Evolutionary conservation across 2,888 invertebrate species (phyloP).

Genomic region (Zygothrica quintamaculata): DNA sequence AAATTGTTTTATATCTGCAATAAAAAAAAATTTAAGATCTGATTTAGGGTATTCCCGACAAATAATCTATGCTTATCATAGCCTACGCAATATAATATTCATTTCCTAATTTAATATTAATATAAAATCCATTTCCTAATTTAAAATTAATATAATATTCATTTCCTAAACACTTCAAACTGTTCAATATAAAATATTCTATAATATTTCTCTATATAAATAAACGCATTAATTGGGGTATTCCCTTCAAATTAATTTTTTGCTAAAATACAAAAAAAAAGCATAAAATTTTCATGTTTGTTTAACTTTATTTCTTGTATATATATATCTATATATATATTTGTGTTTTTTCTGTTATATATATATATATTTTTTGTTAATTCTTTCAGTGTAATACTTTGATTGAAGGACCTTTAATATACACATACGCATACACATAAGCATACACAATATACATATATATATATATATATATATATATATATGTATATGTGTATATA

Average conservation of each 20-base stretch:
- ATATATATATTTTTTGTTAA: slow-evolving; percentile 23
- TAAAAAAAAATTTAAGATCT: too few relatives aligned
- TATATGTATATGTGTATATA: slow-evolving; percentile 23
- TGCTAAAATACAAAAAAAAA: slow-evolving; percentile 3
- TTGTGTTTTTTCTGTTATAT: slow-evolving; percentile 37
- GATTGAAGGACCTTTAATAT: slow-evolving; percentile 76
- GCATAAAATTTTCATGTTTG: slow-evolving; percentile 50
- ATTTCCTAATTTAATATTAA: too few relatives aligned
- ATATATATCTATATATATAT: slow-evolving; percentile 54
- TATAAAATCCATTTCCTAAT: too few relatives aligned
- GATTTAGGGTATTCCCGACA: too few relatives aligned
- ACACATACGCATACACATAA: slow-evolving; percentile 46
- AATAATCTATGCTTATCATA: too few relatives aligned
- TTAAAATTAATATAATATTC: too few relatives aligned
- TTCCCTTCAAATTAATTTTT: neutral
- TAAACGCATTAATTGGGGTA: too few relatives aligned
- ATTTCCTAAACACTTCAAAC: too few relatives aligned
- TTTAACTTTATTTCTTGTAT: slow-evolving; percentile 69
- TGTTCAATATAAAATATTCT: too few relatives aligned
- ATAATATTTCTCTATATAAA: too few relatives aligned
- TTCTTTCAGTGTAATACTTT: slow-evolving; percentile 71
- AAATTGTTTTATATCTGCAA: too few relatives aligned
- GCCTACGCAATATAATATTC: too few relatives aligned
- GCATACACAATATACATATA: slow-evolving; percentile 8
- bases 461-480: slow-evolving; percentile 17